Percentiles rank a stretch among this genome's conserved stretches.
phyloP scores from a whole-genome alignment of 2,113 vertebrate species.

The Rhombomys opimus region DNA sequence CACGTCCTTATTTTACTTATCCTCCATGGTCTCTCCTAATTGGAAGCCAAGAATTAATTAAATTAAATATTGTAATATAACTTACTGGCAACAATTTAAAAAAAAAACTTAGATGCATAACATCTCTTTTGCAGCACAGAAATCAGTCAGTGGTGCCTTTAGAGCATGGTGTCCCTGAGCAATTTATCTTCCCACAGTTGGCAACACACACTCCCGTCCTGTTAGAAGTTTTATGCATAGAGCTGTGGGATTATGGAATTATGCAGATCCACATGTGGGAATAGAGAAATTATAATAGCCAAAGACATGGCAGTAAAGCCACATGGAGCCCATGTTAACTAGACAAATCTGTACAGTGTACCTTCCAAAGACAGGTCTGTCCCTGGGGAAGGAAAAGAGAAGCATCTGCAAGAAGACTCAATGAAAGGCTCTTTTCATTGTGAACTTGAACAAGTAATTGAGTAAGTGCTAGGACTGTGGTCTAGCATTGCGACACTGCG shows the following conservation, averaged over 20 bases:
- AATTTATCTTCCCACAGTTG: slow-evolving; percentile 83
- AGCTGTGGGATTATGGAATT: slow-evolving; percentile 81
- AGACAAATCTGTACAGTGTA: slow-evolving; percentile 69
- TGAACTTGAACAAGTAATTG: not conserved
- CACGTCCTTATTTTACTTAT: slow-evolving; percentile 76
- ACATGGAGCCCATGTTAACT: slow-evolving; percentile 75
- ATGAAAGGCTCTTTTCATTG: slow-evolving; percentile 25
- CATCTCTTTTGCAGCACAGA: slow-evolving; percentile 80
- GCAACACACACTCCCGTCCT: slow-evolving; percentile 71
- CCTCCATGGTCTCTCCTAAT: slow-evolving; percentile 76
- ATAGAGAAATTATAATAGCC: slow-evolving; percentile 73
- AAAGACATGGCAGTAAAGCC: slow-evolving; percentile 77
- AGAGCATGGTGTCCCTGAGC: slow-evolving; percentile 66
- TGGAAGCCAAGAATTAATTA: slow-evolving; percentile 82
- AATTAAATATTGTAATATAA: slow-evolving; percentile 83
- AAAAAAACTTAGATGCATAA: slow-evolving; percentile 68
- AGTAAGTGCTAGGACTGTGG: not conserved
- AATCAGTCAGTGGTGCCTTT: slow-evolving; percentile 71
- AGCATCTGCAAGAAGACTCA: not conserved
- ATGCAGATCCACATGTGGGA: slow-evolving; percentile 77
- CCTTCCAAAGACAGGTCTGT: slow-evolving; percentile 20
- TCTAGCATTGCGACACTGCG: not conserved
- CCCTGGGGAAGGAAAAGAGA: slow-evolving; percentile 34
- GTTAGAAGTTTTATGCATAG: slow-evolving; percentile 84
- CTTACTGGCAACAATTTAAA: slow-evolving; percentile 75